A percentile compares a stretch with the other conserved stretches of the same genome.
These are phyloP conservation scores for Zonitis immaculata DNA, from an alignment of 2,888 invertebrate genomes.

Conservation along the genomic window DNA sequence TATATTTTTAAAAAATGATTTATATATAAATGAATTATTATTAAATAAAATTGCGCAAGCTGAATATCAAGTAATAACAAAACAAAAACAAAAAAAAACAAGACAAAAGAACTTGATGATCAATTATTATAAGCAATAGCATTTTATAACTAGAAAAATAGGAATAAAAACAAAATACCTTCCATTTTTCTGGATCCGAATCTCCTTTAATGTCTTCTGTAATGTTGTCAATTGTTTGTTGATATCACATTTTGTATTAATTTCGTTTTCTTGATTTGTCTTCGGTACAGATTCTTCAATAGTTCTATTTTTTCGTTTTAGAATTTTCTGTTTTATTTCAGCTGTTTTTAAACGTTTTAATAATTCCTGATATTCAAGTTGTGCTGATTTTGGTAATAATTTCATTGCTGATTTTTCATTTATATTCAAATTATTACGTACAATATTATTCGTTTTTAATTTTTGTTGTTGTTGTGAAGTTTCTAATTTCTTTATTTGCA, in stretches of 20 bases:
- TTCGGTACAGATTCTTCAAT: conserved; percentile 12
- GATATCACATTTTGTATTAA: conserved; percentile 8
- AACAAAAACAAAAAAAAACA: background rate
- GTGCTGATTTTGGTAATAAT: conserved; percentile 43
- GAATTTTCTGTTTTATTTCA: conserved; percentile 18
- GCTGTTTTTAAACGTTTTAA: conserved; percentile 40
- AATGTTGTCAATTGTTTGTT: conserved; percentile 9
- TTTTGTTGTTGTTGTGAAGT: conserved; percentile 9
- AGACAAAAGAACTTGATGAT: background rate
- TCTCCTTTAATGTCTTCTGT: conserved; percentile 32
- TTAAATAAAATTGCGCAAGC: no score
- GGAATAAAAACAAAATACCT: conserved; percentile 35
- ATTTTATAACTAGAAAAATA: background rate
- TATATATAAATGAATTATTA: no score
- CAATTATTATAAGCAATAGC: no score
- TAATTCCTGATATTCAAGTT: conserved; percentile 44
- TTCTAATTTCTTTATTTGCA: background rate
- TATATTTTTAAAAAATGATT: background rate
- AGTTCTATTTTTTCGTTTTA: conserved; percentile 13
- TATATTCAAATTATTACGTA: conserved; percentile 5
- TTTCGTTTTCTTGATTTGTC: conserved; percentile 8
- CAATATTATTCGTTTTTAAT: conserved; percentile 5
- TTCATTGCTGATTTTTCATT: conserved; percentile 42
- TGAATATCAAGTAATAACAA: background rate
- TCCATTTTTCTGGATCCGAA: conserved; percentile 39